Conservation (phyloP, 2,797 vertebrate genomes). For the Cirrhinus mrigala region DNA sequence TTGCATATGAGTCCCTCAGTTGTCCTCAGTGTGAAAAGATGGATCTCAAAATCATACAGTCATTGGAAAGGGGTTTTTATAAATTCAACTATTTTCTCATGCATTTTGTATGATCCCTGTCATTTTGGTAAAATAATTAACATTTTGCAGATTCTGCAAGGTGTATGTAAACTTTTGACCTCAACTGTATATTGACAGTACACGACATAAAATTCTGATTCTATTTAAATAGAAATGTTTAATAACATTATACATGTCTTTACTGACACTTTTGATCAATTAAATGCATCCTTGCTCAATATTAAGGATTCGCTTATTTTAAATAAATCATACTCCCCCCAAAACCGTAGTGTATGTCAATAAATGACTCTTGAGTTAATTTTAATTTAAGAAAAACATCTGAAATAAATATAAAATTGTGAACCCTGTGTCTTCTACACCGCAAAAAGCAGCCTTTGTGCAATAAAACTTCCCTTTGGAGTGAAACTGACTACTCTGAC, state of each 20-base stretch:
- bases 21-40: too few species aligned
- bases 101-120: too few species aligned
- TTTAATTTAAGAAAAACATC: not conserved
- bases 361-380: not conserved
- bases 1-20: too few species aligned
- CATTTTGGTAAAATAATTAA: too few species aligned
- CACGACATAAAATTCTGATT: too few species aligned
- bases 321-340: not conserved
- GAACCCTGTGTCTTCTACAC: not conserved
- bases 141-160: too few species aligned
- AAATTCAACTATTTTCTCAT: too few species aligned
- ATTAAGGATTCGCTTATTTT: not conserved
- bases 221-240: not conserved
- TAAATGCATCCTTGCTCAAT: not conserved
- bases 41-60: too few species aligned
- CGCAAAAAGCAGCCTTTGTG: conserved; percentile 8
- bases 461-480: conserved; percentile 1
- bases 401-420: not conserved
- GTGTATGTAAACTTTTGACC: too few species aligned
- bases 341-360: not conserved
- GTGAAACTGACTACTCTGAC: not conserved
- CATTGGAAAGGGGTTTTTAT: too few species aligned
- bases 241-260: not conserved
- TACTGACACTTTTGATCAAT: not conserved
- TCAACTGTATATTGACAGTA: too few species aligned